Evolutionary conservation across 2,113 vertebrate species (phyloP).

Genomic region (Corythoichthys intestinalis): DNA sequence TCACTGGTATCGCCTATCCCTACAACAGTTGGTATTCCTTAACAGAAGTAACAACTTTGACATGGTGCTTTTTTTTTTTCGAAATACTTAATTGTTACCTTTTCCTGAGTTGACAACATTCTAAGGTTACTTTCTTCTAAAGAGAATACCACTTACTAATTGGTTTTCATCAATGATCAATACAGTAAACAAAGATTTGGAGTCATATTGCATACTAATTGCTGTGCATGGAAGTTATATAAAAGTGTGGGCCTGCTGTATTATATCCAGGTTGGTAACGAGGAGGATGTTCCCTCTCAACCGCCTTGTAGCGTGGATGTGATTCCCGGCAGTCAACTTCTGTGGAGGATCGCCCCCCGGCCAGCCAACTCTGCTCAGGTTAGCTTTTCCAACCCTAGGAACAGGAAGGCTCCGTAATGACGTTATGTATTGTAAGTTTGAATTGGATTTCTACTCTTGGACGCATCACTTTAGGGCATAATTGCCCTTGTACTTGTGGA

Average conservation of each 20-base stretch:
- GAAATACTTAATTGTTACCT: too few species aligned
- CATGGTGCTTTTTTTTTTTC: too few species aligned
- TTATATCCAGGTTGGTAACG: constrained; percentile 59
- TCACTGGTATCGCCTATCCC: too few species aligned
- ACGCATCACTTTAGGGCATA: too few species aligned
- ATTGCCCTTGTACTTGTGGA: too few species aligned
- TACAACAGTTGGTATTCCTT: too few species aligned
- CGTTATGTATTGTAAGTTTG: background rate
- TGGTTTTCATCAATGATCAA: background rate
- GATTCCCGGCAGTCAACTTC: constrained; percentile 87
- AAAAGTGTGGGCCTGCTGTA: background rate
- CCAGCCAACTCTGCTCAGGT: constrained; percentile 92
- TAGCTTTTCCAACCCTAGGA: background rate
- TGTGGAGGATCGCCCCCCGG: constrained; percentile 90
- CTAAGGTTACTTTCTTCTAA: too few species aligned
- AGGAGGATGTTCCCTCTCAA: constrained; percentile 80
- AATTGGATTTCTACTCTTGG: background rate
- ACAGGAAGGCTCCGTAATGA: background rate
- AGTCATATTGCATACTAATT: background rate
- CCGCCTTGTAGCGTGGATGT: constrained; percentile 84
- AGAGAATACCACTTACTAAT: too few species aligned
- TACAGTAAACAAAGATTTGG: background rate
- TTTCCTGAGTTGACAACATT: too few species aligned
- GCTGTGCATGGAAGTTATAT: background rate
- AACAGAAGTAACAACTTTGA: too few species aligned